These are phyloP conservation scores for Polypterus senegalus DNA, from an alignment of 2,113 vertebrate species.

Conservation along the genomic window DNA sequence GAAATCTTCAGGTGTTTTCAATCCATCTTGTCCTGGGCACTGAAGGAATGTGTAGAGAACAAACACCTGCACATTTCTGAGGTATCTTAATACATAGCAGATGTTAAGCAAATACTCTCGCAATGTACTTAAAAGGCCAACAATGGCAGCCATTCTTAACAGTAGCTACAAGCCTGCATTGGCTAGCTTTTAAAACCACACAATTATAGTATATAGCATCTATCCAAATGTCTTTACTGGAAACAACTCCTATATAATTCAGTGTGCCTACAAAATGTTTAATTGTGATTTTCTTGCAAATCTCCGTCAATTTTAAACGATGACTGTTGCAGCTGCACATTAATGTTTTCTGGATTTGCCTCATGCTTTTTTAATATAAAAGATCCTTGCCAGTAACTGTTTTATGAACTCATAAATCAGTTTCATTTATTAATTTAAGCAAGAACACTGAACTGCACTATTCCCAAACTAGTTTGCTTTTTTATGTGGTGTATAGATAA, in stretches of 20 bases:
- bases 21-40: not conserved
- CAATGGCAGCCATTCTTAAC: not conserved
- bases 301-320: slow-evolving; percentile 13
- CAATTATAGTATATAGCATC: not conserved
- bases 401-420: slow-evolving; percentile 2
- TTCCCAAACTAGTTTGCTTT: too few relatives aligned
- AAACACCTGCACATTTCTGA: slow-evolving; percentile 1
- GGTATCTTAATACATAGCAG: not conserved
- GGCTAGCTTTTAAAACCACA: slow-evolving; percentile 2
- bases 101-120: not conserved
- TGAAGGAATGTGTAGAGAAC: not conserved
- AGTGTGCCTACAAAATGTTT: too few relatives aligned
- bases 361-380: slow-evolving; percentile 5
- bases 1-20: not conserved
- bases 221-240: too few relatives aligned
- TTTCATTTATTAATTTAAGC: too few relatives aligned
- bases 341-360: slow-evolving; percentile 8
- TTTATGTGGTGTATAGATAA: too few relatives aligned
- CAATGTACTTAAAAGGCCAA: not conserved
- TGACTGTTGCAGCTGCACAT: slow-evolving; percentile 7
- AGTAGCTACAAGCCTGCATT: not conserved
- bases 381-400: slow-evolving; percentile 2
- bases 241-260: too few relatives aligned
- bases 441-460: too few relatives aligned
- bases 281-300: slow-evolving; percentile 6